These are phyloP conservation scores for Apotomis turbidana DNA, from an alignment of 2,888 invertebrate genomes.

Conservation along the genomic window DNA sequence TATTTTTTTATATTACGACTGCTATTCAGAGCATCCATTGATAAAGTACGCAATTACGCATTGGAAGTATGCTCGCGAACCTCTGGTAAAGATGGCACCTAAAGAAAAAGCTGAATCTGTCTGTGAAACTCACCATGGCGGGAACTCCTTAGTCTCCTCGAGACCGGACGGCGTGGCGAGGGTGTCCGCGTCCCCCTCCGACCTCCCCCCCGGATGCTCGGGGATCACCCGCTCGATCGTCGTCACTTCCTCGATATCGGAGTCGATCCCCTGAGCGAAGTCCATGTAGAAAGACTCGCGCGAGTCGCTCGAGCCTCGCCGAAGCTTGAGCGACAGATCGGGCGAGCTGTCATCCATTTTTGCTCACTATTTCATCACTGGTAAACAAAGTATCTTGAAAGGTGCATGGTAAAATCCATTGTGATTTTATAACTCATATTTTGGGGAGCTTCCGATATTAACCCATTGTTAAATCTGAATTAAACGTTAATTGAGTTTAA, in stretches of 20 bases:
- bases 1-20: too few relatives aligned
- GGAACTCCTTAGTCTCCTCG: constrained; percentile 77
- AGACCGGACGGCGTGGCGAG: constrained; percentile 79
- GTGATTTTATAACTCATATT: constrained; percentile 62
- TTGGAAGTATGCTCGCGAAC: too few relatives aligned
- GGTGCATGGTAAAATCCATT: constrained; percentile 47
- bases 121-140: constrained; percentile 70
- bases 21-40: too few relatives aligned
- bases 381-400: constrained; percentile 39
- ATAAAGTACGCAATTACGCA: too few relatives aligned
- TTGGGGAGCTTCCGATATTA: constrained; percentile 46
- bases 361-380: constrained; percentile 45
- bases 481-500: constrained; percentile 19
- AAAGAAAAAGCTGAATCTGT: too few relatives aligned
- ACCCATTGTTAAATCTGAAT: constrained; percentile 46
- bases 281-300: constrained; percentile 96
- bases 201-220: constrained; percentile 75
- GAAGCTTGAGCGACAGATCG: constrained; percentile 92
- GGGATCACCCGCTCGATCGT: constrained; percentile 85
- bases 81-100: too few relatives aligned
- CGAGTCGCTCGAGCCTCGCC: constrained; percentile 93
- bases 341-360: constrained; percentile 91
- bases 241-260: constrained; percentile 94
- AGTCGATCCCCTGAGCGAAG: constrained; percentile 95
- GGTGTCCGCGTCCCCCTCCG: constrained; percentile 78